Conservation (phyloP, 2,888 invertebrate genomes). For the Lysandra coridon region DNA sequence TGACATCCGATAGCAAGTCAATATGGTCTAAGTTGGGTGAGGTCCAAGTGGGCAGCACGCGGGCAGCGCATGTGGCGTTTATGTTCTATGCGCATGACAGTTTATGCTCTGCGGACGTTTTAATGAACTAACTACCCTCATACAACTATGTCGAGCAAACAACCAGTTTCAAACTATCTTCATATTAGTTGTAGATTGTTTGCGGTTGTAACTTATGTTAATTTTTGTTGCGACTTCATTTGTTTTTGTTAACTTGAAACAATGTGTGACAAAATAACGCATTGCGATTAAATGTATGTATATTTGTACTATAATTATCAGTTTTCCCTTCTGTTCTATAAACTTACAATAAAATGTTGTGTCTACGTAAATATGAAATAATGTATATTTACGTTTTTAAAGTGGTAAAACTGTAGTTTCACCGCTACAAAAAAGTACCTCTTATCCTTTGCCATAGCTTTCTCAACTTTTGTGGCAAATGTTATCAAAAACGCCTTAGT, state of each 20-base stretch:
- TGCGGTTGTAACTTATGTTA: conserved; percentile 14
- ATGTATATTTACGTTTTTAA: too few relatives aligned
- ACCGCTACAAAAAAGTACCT: too few relatives aligned
- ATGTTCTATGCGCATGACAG: conserved; percentile 29
- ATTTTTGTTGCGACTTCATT: conserved; percentile 3
- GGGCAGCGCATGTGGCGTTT: conserved; percentile 25
- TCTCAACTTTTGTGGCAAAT: too few relatives aligned
- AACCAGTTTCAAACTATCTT: conserved; percentile 11
- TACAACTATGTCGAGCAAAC: conserved; percentile 21
- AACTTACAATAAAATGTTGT: too few relatives aligned
- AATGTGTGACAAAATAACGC: not conserved
- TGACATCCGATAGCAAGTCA: not conserved
- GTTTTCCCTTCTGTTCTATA: too few relatives aligned
- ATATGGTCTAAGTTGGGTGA: conserved; percentile 24
- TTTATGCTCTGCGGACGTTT: conserved; percentile 28
- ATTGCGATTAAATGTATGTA: too few relatives aligned
- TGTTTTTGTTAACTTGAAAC: not conserved
- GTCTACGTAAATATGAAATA: too few relatives aligned
- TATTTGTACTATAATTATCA: too few relatives aligned
- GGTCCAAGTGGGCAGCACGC: conserved; percentile 23
- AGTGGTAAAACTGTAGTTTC: too few relatives aligned
- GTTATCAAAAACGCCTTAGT: too few relatives aligned
- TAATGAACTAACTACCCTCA: conserved; percentile 24
- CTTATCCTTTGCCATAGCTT: too few relatives aligned
- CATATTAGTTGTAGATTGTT: conserved; percentile 22